These are phyloP conservation scores for Paramormyrops hopkinsi DNA, from an alignment of 2,797 vertebrate species.

Conservation along the genomic window DNA sequence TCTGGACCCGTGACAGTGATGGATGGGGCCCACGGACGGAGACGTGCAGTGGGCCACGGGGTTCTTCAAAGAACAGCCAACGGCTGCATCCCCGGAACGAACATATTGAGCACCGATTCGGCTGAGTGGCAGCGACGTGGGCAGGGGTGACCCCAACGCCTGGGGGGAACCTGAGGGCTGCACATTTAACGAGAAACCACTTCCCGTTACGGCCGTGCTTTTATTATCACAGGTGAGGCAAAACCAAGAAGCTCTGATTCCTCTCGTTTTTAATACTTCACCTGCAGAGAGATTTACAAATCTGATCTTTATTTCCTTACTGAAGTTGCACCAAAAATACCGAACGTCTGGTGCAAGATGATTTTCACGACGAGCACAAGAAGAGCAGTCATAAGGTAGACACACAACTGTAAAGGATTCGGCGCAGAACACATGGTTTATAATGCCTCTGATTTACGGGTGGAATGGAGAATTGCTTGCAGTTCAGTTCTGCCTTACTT, in stretches of 20 bases:
- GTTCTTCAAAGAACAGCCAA: conserved; percentile 19
- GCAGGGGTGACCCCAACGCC: conserved; percentile 3
- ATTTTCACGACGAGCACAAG: neutral
- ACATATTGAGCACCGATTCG: neutral
- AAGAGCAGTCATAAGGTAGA: neutral
- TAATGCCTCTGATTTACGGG: neutral
- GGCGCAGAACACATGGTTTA: neutral
- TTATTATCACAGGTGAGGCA: neutral
- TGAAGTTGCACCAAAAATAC: neutral
- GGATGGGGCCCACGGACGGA: conserved; percentile 29
- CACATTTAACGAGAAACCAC: neutral
- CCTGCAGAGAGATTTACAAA: neutral
- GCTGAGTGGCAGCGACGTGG: neutral
- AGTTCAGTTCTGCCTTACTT: neutral
- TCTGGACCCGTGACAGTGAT: conserved; percentile 31
- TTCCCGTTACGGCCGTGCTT: neutral
- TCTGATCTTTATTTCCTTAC: neutral
- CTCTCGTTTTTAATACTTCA: neutral
- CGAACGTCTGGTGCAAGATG: neutral
- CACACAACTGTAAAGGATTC: neutral
- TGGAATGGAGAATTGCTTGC: neutral
- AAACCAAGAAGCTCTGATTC: neutral
- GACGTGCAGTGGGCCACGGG: conserved; percentile 15
- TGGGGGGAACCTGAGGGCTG: neutral
- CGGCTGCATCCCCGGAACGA: conserved; percentile 2